Conservation (phyloP, 1,140 invertebrate species). For the Gryon sp. region DNA sequence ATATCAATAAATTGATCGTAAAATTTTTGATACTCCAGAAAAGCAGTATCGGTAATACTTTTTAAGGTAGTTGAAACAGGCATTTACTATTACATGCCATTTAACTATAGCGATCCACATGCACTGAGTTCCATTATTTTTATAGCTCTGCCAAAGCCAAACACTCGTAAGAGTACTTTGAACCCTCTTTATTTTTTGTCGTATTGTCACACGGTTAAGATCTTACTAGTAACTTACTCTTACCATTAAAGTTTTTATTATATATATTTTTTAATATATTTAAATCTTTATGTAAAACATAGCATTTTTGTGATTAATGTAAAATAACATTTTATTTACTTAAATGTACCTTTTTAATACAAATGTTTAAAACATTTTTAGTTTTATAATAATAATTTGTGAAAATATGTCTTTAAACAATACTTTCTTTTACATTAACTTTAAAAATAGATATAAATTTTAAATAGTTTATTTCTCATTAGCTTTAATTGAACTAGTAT, state of each 20-base stretch:
- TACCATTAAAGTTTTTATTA: conserved; percentile 17
- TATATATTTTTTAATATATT: no score
- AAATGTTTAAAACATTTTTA: no score
- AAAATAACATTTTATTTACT: no score
- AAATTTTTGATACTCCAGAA: conserved; percentile 52
- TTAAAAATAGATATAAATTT: no score
- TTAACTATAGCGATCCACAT: conserved; percentile 71
- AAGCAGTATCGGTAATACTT: conserved; percentile 41
- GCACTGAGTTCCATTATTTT: conserved; percentile 74
- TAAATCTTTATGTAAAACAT: no score
- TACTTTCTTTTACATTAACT: background rate
- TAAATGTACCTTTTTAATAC: no score
- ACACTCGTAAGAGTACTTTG: conserved; percentile 68
- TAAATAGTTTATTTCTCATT: no score
- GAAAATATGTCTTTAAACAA: no score
- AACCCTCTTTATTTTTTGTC: conserved; percentile 67
- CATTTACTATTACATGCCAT: conserved; percentile 74
- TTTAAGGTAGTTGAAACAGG: conserved; percentile 58
- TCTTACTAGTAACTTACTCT: conserved; percentile 52
- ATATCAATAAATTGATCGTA: conserved; percentile 44
- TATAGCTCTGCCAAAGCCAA: conserved; percentile 74
- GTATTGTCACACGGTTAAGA: conserved; percentile 57
- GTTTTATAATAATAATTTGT: no score
- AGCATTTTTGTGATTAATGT: no score
- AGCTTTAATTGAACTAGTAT: background rate